Evolutionary conservation across 2,888 invertebrate species (phyloP).

Genomic region (Cantharis lateralis): DNA sequence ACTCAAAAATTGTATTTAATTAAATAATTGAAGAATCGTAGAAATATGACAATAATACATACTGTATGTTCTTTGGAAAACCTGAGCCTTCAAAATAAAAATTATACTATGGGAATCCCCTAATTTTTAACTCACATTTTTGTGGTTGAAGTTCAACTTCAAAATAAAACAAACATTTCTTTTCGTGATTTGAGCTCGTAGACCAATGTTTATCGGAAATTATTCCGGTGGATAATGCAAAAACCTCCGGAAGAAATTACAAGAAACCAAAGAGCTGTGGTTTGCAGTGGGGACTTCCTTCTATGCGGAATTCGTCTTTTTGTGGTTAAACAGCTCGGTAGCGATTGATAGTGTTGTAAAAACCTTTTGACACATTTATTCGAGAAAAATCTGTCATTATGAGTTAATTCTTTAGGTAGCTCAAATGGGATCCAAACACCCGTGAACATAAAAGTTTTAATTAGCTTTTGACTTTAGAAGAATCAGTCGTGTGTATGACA

Average conservation of each 20-base stretch:
- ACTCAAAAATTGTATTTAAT: no score
- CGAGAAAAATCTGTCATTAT: background rate
- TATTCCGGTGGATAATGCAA: background rate
- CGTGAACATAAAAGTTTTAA: background rate
- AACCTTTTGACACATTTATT: background rate
- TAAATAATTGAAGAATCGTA: no score
- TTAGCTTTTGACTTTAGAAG: background rate
- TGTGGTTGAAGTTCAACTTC: background rate
- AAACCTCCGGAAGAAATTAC: background rate
- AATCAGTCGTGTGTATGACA: background rate
- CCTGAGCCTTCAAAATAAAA: no score
- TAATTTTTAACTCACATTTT: background rate
- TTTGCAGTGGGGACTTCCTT: background rate
- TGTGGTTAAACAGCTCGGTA: background rate
- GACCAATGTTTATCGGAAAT: background rate
- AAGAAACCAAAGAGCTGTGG: background rate
- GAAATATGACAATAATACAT: no score
- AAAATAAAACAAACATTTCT: no score
- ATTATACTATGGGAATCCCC: no score
- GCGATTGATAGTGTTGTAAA: background rate
- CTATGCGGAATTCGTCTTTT: background rate
- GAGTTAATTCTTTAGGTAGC: background rate
- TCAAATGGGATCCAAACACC: background rate
- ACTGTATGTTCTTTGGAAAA: no score
- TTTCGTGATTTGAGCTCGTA: no score